These are phyloP conservation scores for Endotricha flammealis DNA, from an alignment of 2,888 invertebrate species.

Conservation along the genomic window DNA sequence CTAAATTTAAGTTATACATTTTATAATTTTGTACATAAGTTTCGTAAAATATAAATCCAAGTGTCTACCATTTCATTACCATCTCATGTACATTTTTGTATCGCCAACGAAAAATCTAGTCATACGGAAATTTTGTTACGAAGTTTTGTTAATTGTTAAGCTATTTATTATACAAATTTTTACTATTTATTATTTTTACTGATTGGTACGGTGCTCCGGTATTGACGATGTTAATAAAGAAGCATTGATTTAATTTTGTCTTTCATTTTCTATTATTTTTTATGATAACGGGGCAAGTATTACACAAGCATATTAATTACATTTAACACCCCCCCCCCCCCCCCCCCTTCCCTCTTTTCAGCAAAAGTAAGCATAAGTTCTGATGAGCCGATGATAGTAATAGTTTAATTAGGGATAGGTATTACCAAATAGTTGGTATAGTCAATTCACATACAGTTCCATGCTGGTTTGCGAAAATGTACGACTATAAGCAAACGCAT, in stretches of 20 bases:
- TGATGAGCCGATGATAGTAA: too few relatives aligned
- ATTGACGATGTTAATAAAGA: slow-evolving; percentile 67
- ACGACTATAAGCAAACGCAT: too few relatives aligned
- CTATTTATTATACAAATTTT: slow-evolving; percentile 69
- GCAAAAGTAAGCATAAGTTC: too few relatives aligned
- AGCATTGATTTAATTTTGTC: slow-evolving; percentile 49
- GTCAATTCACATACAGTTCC: too few relatives aligned
- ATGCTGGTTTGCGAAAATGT: too few relatives aligned
- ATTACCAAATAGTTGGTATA: too few relatives aligned
- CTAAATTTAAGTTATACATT: background rate
- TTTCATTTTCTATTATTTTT: slow-evolving; percentile 16
- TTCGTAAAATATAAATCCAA: slow-evolving; percentile 2
- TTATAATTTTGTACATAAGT: background rate
- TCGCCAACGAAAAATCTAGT: slow-evolving; percentile 54
- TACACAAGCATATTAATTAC: slow-evolving; percentile 4
- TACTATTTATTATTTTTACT: slow-evolving; percentile 60
- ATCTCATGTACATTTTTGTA: slow-evolving; percentile 31
- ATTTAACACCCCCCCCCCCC: too few relatives aligned
- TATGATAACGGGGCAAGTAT: too few relatives aligned
- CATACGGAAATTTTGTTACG: slow-evolving; percentile 47
- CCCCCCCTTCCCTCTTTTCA: too few relatives aligned
- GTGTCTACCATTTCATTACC: slow-evolving; percentile 7
- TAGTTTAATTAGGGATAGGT: too few relatives aligned
- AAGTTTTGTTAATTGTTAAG: slow-evolving; percentile 56
- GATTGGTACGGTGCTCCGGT: slow-evolving; percentile 63